Conservation (phyloP, 2,888 invertebrate genomes). For the Erpobdella octoculata region DNA sequence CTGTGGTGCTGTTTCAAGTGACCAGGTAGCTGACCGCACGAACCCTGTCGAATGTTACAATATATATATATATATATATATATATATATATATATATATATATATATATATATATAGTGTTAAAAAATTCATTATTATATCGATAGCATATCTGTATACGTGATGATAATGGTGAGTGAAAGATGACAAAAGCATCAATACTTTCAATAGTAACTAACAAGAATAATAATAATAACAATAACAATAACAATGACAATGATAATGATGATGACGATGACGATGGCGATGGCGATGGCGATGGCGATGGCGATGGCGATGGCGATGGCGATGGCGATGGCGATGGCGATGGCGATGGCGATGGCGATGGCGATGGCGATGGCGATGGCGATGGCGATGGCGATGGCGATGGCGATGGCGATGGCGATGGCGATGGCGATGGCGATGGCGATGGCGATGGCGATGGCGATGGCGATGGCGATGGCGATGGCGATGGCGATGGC, state of each 20-base stretch:
- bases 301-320: not conserved
- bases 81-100: no score
- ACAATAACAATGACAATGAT: not conserved
- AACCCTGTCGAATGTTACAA: not conserved
- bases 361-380: no score
- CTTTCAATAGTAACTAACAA: not conserved
- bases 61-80: no score
- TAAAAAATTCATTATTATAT: not conserved
- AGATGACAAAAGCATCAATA: not conserved
- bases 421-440: no score
- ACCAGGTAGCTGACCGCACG: not conserved
- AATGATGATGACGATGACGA: not conserved
- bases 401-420: no score
- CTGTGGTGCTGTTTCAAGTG: slow-evolving; percentile 10
- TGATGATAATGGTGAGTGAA: not conserved
- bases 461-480: not conserved
- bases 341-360: not conserved
- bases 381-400: no score
- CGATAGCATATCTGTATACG: not conserved
- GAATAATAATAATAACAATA: not conserved
- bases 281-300: not conserved
- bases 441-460: no score
- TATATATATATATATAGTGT: no score
- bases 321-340: not conserved
- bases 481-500: not conserved